These are phyloP conservation scores for Volucella inanis DNA, from an alignment of 2,888 invertebrate genomes.

Conservation along the genomic window DNA sequence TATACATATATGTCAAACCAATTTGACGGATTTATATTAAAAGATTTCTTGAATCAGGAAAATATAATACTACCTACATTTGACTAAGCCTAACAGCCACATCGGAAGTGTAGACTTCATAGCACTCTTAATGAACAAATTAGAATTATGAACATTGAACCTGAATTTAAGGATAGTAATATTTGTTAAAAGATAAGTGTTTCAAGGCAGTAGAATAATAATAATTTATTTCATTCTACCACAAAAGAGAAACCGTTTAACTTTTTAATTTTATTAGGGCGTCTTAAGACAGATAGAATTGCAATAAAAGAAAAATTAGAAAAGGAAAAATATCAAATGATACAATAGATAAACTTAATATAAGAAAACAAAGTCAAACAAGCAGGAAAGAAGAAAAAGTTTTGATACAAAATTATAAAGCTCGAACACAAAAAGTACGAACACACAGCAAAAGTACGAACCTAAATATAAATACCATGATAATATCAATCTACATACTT, in stretches of 20 bases:
- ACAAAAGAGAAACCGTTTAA: too few relatives aligned
- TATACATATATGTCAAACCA: constrained; percentile 1
- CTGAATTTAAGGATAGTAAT: too few relatives aligned
- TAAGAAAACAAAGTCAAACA: not conserved
- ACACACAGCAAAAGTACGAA: constrained; percentile 26
- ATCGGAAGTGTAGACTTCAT: constrained; percentile 3
- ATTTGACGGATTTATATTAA: constrained; percentile 14
- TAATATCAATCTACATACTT: constrained; percentile 26
- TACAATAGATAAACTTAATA: too few relatives aligned
- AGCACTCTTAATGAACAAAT: constrained; percentile 9
- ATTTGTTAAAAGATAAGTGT: too few relatives aligned
- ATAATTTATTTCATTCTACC: too few relatives aligned
- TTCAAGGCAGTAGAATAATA: too few relatives aligned
- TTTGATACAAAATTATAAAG: constrained; percentile 37
- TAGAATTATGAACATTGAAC: constrained; percentile 5
- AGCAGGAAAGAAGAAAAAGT: constrained; percentile 14
- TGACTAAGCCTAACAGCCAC: constrained; percentile 20
- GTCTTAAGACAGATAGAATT: too few relatives aligned
- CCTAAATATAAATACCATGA: constrained; percentile 25
- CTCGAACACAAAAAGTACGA: too few relatives aligned
- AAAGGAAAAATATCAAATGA: too few relatives aligned
- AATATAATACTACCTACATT: constrained; percentile 16
- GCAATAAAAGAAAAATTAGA: too few relatives aligned
- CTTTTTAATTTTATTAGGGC: too few relatives aligned
- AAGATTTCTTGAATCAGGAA: constrained; percentile 18